These are phyloP conservation scores for Phataginus tricuspis DNA, from an alignment of 2,797 vertebrate genomes.

Conservation along the genomic window DNA sequence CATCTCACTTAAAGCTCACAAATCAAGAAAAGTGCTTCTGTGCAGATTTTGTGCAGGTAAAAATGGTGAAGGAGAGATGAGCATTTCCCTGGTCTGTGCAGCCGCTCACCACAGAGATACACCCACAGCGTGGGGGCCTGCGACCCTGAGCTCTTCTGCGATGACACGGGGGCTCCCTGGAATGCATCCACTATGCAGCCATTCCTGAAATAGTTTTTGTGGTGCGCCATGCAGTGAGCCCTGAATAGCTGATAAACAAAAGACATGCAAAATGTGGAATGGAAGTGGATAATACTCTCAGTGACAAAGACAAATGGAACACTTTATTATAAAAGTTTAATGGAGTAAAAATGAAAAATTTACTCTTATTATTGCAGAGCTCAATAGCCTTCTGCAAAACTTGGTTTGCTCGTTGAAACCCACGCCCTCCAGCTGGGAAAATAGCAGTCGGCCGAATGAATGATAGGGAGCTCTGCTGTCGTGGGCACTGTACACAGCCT, in stretches of 20 bases:
- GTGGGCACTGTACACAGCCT: fast-evolving
- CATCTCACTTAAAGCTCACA: not conserved
- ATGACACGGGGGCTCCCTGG: not conserved
- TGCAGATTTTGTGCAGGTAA: not conserved
- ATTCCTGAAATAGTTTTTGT: not conserved
- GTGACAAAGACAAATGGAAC: conserved; percentile 40
- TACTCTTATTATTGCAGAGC: not conserved
- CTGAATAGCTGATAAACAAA: not conserved
- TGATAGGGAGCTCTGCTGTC: fast-evolving
- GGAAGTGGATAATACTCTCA: not conserved
- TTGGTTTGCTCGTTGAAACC: not conserved
- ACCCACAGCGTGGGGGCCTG: fast-evolving
- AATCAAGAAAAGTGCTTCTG: not conserved
- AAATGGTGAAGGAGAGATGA: not conserved
- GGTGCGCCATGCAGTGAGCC: fast-evolving
- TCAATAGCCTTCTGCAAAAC: not conserved
- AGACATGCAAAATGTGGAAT: not conserved
- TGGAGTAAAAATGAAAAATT: conserved; percentile 53
- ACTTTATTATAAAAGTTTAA: conserved; percentile 53
- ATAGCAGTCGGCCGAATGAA: not conserved
- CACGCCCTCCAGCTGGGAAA: fast-evolving
- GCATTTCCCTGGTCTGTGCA: fast-evolving
- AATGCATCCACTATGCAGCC: fast-evolving
- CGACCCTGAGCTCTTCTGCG: not conserved
- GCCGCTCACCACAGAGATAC: too few relatives aligned